Evolutionary conservation across 2,113 vertebrate species (phyloP).

Genomic region (Genyomyrus donnyi): DNA sequence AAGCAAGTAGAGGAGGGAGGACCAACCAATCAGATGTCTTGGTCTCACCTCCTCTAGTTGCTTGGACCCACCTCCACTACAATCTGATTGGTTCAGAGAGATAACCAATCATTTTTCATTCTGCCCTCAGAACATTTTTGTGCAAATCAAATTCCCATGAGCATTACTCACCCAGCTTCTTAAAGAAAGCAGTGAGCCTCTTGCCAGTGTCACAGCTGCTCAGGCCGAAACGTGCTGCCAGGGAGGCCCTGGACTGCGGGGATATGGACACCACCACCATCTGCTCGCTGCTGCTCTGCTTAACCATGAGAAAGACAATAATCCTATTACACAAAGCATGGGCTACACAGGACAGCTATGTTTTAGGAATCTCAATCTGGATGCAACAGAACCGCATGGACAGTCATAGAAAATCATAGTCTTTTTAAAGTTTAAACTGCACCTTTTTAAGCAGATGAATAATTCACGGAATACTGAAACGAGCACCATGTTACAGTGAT

Average conservation of each 20-base stretch:
- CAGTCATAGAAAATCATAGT: background rate
- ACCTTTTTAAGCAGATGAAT: background rate
- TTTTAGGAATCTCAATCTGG: background rate
- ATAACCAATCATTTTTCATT: too few species aligned
- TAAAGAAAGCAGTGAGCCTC: slow-evolving; percentile 77
- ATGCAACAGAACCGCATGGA: background rate
- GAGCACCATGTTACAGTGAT: background rate
- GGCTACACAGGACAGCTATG: background rate
- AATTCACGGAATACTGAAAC: background rate
- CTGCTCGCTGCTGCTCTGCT: slow-evolving; percentile 47
- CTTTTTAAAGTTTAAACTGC: background rate
- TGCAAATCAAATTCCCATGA: too few species aligned
- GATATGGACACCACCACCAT: slow-evolving; percentile 87
- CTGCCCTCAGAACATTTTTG: too few species aligned
- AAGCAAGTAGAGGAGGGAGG: too few species aligned
- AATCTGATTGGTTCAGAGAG: too few species aligned
- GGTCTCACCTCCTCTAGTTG: too few species aligned
- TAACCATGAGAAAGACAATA: background rate
- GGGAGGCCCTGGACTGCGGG: slow-evolving; percentile 83
- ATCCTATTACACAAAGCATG: background rate
- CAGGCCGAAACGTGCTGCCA: slow-evolving; percentile 72
- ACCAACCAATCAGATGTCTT: too few species aligned
- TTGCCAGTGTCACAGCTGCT: slow-evolving; percentile 66
- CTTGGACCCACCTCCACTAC: too few species aligned
- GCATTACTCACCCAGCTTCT: slow-evolving; percentile 67